Base-by-base conservation (phyloP, 2,888 invertebrate genomes). In the Ashinkailepas kermadecensis region DNA sequence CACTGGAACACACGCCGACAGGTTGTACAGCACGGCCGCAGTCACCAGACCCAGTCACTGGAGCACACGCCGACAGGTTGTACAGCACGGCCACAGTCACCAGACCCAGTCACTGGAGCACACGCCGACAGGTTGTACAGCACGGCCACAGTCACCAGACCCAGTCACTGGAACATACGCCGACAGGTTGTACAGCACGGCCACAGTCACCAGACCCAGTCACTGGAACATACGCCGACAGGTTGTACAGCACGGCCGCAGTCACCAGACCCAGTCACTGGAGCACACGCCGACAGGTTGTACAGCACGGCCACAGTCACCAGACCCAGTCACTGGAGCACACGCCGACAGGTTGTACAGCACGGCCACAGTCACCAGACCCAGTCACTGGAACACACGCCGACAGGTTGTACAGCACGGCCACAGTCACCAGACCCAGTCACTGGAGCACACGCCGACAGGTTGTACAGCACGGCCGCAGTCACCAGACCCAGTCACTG, bases 21-120 rank as follows among this genome's bases (percentile, higher is more conserved):
- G 89, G 88, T 98, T 98, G 90, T 98, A 98, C 81, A 96, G 90
- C 84, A 96, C 93, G 64, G 96, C 94, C 86, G 94, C 86, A 2
- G 95, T 94, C 80, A 97, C 94, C 83, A 97, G 89, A 84, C 93
- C 91, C 85, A 97, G 90, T 97, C 97, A 97, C 92, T 95, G 90
- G 85, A 81, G 81, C 25, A 23, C 21, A 70, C 70, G 25, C 12
- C 23, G 12, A 21, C 39, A 39, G 39, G 2, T 39, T 39, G 39
- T 39, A 39, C 39, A 39, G 4, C 39, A 39, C 39, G 39, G 4
- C 39, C 39, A 39, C 39, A 39, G 39, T 39, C 39, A 39, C 39
- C 39, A 39, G 39, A 39, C 39, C 39, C 39, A 39, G 39, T 39
- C 39, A 4, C 39, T 39, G 39, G 4, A 39, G 4, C 39, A 39